Evolutionary conservation across 2,888 invertebrate genomes (phyloP).

Genomic region (Mystacides longicornis): DNA sequence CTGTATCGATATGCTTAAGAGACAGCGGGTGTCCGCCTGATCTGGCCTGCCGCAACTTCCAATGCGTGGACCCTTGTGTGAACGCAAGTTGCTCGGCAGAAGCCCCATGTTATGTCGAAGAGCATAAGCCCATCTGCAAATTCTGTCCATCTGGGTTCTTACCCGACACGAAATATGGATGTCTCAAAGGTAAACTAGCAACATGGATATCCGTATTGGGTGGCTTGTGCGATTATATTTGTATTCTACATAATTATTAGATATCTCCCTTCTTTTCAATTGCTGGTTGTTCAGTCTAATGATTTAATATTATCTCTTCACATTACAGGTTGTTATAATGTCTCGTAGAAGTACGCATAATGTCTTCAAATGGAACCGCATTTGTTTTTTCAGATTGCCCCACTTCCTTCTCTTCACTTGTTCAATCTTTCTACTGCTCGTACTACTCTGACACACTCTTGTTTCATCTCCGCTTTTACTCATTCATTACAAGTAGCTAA

Average conservation of each 20-base stretch:
- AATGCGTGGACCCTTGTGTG: conserved; percentile 85
- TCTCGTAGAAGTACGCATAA: conserved; percentile 44
- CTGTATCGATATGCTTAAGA: conserved; percentile 79
- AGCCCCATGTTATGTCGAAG: conserved; percentile 88
- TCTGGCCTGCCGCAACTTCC: conserved; percentile 79
- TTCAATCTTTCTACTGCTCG: conserved; percentile 35
- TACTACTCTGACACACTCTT: conserved; percentile 19
- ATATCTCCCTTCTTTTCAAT: conserved; percentile 31
- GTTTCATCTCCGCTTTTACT: conserved; percentile 26
- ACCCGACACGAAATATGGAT: conserved; percentile 88
- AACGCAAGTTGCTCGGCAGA: conserved; percentile 76
- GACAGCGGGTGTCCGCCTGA: conserved; percentile 82
- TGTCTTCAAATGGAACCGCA: conserved; percentile 45
- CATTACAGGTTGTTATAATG: conserved; percentile 45
- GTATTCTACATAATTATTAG: conserved; percentile 25
- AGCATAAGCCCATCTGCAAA: conserved; percentile 92
- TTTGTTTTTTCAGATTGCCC: conserved; percentile 27
- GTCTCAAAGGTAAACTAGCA: conserved; percentile 80
- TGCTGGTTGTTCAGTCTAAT: conserved; percentile 28
- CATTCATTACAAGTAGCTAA: conserved; percentile 26
- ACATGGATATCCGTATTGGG: conserved; percentile 27
- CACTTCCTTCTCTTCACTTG: conserved; percentile 30
- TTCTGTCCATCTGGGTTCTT: conserved; percentile 91
- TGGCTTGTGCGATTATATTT: conserved; percentile 26
- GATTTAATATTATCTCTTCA: conserved; percentile 46